A percentile compares a stretch with the other conserved stretches of the same genome.
These are phyloP conservation scores for Apeltes quadracus DNA, from an alignment of 2,113 vertebrate genomes.

Conservation along the genomic window DNA sequence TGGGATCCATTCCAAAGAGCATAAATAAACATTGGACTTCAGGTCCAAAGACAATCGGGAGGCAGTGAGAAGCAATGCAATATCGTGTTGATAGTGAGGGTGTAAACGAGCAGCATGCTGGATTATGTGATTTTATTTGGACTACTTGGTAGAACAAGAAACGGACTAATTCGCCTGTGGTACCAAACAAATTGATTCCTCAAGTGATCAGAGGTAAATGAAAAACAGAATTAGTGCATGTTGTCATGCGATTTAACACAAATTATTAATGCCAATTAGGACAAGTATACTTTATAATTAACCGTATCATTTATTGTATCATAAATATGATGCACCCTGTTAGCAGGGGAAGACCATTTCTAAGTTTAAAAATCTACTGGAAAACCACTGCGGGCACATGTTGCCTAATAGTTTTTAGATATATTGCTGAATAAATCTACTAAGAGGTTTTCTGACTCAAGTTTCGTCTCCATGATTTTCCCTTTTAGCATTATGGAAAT, in stretches of 20 bases:
- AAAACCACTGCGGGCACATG: conserved; percentile 2
- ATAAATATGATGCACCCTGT: not conserved
- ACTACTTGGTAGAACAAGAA: not conserved
- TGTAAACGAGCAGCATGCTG: not conserved
- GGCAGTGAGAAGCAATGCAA: not conserved
- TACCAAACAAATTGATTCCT: not conserved
- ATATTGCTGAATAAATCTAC: conserved; percentile 14
- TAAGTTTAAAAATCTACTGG: not conserved
- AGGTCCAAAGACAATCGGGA: not conserved
- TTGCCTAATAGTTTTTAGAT: not conserved
- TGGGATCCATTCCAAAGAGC: too few relatives aligned
- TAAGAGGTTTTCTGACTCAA: not conserved
- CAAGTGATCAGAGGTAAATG: not conserved
- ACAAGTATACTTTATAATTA: not conserved
- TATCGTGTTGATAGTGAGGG: not conserved
- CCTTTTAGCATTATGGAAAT: not conserved
- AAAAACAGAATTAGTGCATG: not conserved
- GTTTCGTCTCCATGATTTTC: conserved; percentile 2
- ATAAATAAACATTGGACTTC: too few relatives aligned
- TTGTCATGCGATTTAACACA: not conserved
- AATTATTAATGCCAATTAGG: not conserved
- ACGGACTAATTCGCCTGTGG: not conserved
- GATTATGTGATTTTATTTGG: not conserved
- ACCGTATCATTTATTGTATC: not conserved
- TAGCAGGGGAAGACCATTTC: not conserved